phyloP scores from a whole-genome alignment of 2,797 vertebrate genomes.

The Microctenopoma steveboyesi region DNA sequence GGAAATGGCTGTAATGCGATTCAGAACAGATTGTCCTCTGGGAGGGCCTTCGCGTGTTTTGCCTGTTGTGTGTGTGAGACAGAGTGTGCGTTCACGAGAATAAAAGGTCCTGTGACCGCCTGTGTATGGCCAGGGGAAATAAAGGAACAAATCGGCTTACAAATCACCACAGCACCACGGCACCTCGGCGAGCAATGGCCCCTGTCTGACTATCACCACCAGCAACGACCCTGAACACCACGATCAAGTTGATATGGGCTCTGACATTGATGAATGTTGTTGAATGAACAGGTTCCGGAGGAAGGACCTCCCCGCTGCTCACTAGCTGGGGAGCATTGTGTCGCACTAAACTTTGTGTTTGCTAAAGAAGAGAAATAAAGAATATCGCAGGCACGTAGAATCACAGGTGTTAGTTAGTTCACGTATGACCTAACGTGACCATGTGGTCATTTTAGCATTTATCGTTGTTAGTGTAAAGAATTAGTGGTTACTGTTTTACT shows the following conservation, averaged over 20 bases:
- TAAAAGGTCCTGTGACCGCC: slow-evolving; percentile 68
- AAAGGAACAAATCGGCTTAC: slow-evolving; percentile 84
- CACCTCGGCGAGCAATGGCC: slow-evolving; percentile 63
- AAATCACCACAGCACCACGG: slow-evolving; percentile 75
- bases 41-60: slow-evolving; percentile 74
- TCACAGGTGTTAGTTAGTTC: too few relatives aligned
- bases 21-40: slow-evolving; percentile 82
- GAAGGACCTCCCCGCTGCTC: slow-evolving; percentile 24
- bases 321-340: slow-evolving; percentile 12
- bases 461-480: too few relatives aligned
- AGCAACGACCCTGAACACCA: slow-evolving; percentile 73
- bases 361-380: too few relatives aligned
- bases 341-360: too few relatives aligned
- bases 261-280: too few relatives aligned
- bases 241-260: slow-evolving; percentile 63
- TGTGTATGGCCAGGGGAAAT: slow-evolving; percentile 82
- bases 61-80: slow-evolving; percentile 47
- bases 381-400: too few relatives aligned
- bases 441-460: too few relatives aligned
- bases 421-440: too few relatives aligned
- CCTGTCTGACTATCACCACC: slow-evolving; percentile 73
- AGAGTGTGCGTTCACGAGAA: slow-evolving; percentile 51
- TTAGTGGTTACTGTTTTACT: too few relatives aligned
- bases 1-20: slow-evolving; percentile 84
- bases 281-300: slow-evolving; percentile 54